A percentile compares a stretch with the other conserved stretches of the same genome.
Conservation (phyloP, 2,113 vertebrate genomes). For the Equus przewalskii region DNA sequence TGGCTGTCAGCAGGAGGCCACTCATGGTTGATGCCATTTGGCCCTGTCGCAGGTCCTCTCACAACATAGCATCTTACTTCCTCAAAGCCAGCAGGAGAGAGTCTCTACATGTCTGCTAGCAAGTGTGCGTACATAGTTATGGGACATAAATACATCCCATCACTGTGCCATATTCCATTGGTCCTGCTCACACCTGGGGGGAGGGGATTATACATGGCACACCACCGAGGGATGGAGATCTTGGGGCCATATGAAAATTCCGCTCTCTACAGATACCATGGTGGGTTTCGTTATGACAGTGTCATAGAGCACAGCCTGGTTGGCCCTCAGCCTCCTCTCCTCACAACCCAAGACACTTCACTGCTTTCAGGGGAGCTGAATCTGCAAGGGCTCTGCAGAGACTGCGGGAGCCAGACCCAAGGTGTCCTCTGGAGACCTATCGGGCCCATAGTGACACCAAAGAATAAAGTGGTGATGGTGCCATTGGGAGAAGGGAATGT, state of each 20-base stretch:
- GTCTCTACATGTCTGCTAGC: background rate
- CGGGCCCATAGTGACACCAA: background rate
- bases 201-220: background rate
- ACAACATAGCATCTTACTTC: background rate
- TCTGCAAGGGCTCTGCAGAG: background rate
- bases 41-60: background rate
- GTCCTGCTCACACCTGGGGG: background rate
- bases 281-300: background rate
- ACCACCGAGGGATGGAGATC: too few species aligned
- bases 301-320: accelerated
- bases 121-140: accelerated
- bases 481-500: background rate
- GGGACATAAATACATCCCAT: too few species aligned
- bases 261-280: background rate
- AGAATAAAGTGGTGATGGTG: background rate
- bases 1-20: background rate
- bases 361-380: background rate
- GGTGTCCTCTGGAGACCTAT: background rate
- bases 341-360: background rate
- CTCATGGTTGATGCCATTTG: background rate
- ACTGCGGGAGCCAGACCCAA: background rate
- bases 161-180: background rate
- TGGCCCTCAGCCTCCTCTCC: background rate
- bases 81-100: background rate
- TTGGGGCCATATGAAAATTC: background rate